Percentiles rank a stretch among this genome's conserved stretches.
phyloP scores from a whole-genome alignment of 2,113 vertebrate genomes.

The Malurus elegans region DNA sequence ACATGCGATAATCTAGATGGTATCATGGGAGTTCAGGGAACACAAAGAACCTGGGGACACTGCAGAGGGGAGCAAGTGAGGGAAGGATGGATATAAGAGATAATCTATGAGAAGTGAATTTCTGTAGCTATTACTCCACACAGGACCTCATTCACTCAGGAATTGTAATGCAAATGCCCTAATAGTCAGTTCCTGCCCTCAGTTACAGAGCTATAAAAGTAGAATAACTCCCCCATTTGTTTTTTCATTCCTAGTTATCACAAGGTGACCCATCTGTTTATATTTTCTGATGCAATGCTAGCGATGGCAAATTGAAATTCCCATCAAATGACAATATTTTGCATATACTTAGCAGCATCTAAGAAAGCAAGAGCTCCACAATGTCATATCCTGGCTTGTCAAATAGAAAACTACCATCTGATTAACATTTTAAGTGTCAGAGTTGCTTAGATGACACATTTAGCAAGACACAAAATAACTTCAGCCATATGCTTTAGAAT shows the following conservation, averaged over 20 bases:
- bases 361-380: neutral
- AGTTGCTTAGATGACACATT: constrained; percentile 10
- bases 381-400: neutral
- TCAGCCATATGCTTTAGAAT: constrained; percentile 20
- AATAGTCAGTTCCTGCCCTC: neutral
- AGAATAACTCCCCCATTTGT: neutral
- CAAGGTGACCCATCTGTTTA: constrained; percentile 8
- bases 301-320: neutral
- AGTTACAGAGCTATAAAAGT: neutral
- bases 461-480: neutral
- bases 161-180: neutral
- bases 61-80: neutral
- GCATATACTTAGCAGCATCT: neutral
- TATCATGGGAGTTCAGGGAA: neutral
- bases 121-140: neutral
- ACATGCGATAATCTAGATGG: neutral
- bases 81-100: neutral
- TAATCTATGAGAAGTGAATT: neutral
- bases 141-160: neutral
- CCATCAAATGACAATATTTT: neutral
- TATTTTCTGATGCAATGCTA: neutral
- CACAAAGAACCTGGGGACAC: neutral
- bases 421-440: constrained; percentile 30
- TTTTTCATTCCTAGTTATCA: neutral
- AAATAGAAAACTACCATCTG: constrained; percentile 21